Evolutionary conservation across 2,113 vertebrate species (phyloP).

Genomic region (Talpa occidentalis): DNA sequence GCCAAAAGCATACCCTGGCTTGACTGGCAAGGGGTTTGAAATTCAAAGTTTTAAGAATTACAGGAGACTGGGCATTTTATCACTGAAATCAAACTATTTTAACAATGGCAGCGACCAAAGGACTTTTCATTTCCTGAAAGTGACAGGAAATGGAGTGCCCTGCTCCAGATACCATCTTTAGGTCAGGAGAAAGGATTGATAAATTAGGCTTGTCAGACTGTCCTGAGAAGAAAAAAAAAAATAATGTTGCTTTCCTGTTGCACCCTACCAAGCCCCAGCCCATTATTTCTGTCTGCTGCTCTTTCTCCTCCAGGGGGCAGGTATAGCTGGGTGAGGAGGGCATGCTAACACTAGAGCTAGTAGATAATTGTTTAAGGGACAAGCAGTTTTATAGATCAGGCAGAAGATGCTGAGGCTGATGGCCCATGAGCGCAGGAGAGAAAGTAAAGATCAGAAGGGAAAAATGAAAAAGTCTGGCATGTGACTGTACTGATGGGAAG

Average conservation of each 20-base stretch:
- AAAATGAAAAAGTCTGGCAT: too few relatives aligned
- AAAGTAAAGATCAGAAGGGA: not conserved
- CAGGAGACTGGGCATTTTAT: not conserved
- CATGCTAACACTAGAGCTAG: accelerated
- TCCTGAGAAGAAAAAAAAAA: not conserved
- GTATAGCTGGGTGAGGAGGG: too few relatives aligned
- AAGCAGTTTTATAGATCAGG: not conserved
- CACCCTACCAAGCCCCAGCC: not conserved
- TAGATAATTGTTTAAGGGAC: too few relatives aligned
- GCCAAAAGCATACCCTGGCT: not conserved
- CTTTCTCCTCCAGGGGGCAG: not conserved
- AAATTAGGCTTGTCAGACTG: conserved; percentile 28
- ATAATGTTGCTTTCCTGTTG: not conserved
- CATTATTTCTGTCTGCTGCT: not conserved
- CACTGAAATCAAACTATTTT: conserved; percentile 8
- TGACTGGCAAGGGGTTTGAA: not conserved
- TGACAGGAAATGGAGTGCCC: conserved; percentile 63
- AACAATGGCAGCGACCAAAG: conserved; percentile 19
- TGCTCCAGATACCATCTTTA: conserved; percentile 56
- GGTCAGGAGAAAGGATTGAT: not conserved
- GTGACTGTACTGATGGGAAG: not conserved
- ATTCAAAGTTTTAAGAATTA: conserved; percentile 50
- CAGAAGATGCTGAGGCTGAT: not conserved
- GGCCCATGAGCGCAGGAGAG: not conserved
- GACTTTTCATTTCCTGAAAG: conserved; percentile 75